phyloP scores from a whole-genome alignment of 1,140 invertebrate species.

The Melanaphis sacchari region DNA sequence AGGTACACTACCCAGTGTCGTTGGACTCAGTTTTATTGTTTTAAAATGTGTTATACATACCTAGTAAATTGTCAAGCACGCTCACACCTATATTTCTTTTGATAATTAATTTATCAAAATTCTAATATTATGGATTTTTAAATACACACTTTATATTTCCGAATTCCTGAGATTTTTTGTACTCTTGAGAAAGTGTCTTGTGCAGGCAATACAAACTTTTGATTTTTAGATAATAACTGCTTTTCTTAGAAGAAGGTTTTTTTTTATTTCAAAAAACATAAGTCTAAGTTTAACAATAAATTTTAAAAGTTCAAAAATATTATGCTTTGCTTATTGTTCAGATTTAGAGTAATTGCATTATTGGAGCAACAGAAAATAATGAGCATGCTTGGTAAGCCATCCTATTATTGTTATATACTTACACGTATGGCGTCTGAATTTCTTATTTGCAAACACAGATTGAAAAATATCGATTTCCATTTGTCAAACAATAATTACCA shows the following conservation, averaged over 20 bases:
- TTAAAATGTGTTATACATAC: not conserved
- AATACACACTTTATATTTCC: not conserved
- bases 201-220: too few relatives aligned
- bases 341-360: too few relatives aligned
- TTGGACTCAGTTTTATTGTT: not conserved
- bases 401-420: not conserved
- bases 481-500: not conserved
- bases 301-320: not conserved
- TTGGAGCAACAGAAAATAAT: too few relatives aligned
- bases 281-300: not conserved
- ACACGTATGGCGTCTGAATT: too few relatives aligned
- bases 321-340: not conserved
- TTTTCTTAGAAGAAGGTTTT: not conserved
- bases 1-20: not conserved
- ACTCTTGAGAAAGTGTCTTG: too few relatives aligned
- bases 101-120: not conserved
- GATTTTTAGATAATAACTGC: too few relatives aligned
- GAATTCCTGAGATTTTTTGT: too few relatives aligned
- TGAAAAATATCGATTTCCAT: not conserved
- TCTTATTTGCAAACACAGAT: too few relatives aligned
- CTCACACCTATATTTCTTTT: not conserved
- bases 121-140: not conserved
- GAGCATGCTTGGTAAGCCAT: not conserved
- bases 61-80: not conserved
- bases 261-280: not conserved